Conservation (phyloP, 2,113 vertebrate genomes). For the Solea solea region DNA sequence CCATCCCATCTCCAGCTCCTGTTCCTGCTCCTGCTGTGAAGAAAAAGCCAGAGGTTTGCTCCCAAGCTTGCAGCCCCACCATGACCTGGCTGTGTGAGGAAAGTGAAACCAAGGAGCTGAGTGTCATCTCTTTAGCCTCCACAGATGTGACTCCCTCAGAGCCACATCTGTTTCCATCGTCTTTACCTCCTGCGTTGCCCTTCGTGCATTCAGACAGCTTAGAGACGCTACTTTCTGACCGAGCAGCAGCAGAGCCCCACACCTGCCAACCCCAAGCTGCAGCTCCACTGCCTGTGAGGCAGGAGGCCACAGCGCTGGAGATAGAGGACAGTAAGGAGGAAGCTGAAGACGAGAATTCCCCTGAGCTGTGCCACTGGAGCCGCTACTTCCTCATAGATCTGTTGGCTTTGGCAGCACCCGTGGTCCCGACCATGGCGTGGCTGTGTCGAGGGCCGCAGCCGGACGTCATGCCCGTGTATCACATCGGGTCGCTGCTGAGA, state of each 20-base stretch:
- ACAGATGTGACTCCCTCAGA: slow-evolving; percentile 41
- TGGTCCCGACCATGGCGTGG: slow-evolving; percentile 95
- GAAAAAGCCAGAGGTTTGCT: slow-evolving; percentile 88
- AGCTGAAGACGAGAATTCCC: slow-evolving; percentile 18
- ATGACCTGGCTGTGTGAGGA: slow-evolving; percentile 84
- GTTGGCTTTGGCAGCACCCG: slow-evolving; percentile 90
- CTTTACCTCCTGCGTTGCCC: slow-evolving; percentile 49
- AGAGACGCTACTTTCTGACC: slow-evolving; percentile 37
- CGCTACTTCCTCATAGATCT: slow-evolving; percentile 94
- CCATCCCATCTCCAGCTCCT: slow-evolving; percentile 62
- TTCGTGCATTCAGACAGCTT: slow-evolving; percentile 22
- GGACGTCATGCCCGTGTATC: slow-evolving; percentile 90
- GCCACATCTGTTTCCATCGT: slow-evolving; percentile 20
- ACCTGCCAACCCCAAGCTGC: slow-evolving; percentile 72
- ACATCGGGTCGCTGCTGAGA: slow-evolving; percentile 92
- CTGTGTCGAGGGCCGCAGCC: slow-evolving; percentile 87
- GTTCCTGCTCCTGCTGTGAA: slow-evolving; percentile 68
- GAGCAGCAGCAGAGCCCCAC: slow-evolving; percentile 50
- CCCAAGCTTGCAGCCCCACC: slow-evolving; percentile 87
- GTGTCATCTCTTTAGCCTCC: slow-evolving; percentile 68
- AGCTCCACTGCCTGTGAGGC: slow-evolving; percentile 38
- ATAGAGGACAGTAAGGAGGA: slow-evolving; percentile 37
- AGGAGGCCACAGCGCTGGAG: slow-evolving; percentile 42
- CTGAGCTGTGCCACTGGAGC: slow-evolving; percentile 90
- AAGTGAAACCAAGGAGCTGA: slow-evolving; percentile 70